Evolutionary conservation across 2,113 vertebrate species (phyloP), one percentile per base, ranked within the genome.

Genomic region (Illadopsis cleaveri): DNA sequence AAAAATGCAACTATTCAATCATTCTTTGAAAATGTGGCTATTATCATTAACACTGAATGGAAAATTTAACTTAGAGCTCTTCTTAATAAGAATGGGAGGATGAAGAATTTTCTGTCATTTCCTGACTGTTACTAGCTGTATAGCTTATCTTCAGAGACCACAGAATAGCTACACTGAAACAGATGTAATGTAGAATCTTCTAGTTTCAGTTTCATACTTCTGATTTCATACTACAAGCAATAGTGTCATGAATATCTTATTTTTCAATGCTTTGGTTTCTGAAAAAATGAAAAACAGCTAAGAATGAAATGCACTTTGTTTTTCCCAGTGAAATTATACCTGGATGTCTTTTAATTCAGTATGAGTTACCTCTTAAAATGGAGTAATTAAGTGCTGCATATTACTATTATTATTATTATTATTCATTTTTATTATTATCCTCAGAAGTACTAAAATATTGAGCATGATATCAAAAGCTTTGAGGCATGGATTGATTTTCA

Each of bases 351-450:
- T 60, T 50, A 33, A 37, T 44, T 60, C 44, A 50, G 21, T 14
- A 15, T 5, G 7, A 22, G 9, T 58, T 27, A 31, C 50, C 20
- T 57, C 11, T 27, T 50, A 35, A 33, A 58, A 17, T 7, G 42
- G 16, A 0, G 0, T 14, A 66, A 17, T 31, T 57, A 31, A 14
- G 2, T 21, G 6, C 12, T 30, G 10, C 23, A 28, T n/a, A 33
- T 9, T 62, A 37, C 12, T 56, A 31, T 25, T 19, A 37, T 22
- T n/a, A 33, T 27, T 40, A 16, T 21, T 33, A 11, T 21, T 42
- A 15, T 65, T 37, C 8, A 37, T 62, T 53, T 3, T 83, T 64
- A 3, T 54, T 37, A 7, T n/a, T 56, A 19, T 75, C 2, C 76
- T 50, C 45, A 69, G 20, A 24, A 73, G 9, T 27, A 65, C 21